Conservation (phyloP, 2,797 vertebrate species). For the Diceros bicornis region DNA sequence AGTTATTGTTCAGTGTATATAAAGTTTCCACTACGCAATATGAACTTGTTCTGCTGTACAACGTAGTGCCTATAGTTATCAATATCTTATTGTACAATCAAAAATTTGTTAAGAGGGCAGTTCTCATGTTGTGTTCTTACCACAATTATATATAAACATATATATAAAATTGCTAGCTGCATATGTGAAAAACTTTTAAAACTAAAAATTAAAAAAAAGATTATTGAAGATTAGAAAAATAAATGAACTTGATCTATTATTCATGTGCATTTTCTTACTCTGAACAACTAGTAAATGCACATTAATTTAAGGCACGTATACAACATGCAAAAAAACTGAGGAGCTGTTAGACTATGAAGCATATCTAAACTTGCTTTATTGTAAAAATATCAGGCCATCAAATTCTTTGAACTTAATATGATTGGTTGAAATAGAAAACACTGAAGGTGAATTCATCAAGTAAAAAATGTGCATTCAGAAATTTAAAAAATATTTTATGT, state of each 20-base stretch:
- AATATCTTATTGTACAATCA: too few relatives aligned
- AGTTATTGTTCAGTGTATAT: too few relatives aligned
- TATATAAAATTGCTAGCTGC: too few relatives aligned
- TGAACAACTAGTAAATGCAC: not conserved
- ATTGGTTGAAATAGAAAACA: not conserved
- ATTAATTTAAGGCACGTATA: not conserved
- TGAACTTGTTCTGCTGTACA: too few relatives aligned
- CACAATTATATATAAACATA: too few relatives aligned
- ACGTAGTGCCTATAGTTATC: too few relatives aligned
- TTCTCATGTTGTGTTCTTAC: too few relatives aligned
- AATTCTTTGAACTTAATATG: not conserved
- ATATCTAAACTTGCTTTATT: not conserved
- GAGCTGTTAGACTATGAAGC: not conserved
- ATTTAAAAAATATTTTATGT: not conserved
- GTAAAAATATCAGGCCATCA: not conserved
- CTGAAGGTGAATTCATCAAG: not conserved
- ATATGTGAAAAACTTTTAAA: too few relatives aligned
- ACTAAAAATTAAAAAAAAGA: not conserved
- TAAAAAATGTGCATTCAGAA: not conserved
- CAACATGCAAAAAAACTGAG: not conserved
- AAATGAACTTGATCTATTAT: not conserved
- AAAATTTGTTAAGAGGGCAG: too few relatives aligned
- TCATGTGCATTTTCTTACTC: not conserved
- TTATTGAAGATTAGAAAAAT: not conserved
- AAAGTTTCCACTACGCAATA: too few relatives aligned